These are phyloP conservation scores for Meteorus cinctellus DNA, from an alignment of 2,888 invertebrate species.

Conservation along the genomic window DNA sequence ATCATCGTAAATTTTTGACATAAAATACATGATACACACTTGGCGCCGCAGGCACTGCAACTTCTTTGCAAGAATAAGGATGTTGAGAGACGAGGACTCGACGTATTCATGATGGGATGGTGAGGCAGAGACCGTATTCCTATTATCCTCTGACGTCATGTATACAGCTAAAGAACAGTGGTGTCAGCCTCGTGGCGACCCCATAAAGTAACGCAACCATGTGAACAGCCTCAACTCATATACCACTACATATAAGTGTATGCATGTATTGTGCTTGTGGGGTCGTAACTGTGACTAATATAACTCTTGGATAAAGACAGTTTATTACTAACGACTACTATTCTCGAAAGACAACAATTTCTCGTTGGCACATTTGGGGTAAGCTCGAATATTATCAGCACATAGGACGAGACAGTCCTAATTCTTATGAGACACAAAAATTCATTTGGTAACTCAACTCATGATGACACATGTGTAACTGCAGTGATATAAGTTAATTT, in stretches of 20 bases:
- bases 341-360: background rate
- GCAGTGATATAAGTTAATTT: background rate
- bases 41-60: slow-evolving; percentile 1
- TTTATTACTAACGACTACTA: background rate
- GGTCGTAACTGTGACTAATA: background rate
- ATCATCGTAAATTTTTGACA: background rate
- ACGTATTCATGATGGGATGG: slow-evolving; percentile 9
- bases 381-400: background rate
- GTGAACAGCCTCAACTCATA: slow-evolving; percentile 25
- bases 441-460: background rate
- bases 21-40: background rate
- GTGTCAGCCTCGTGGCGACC: slow-evolving; percentile 8
- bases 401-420: background rate
- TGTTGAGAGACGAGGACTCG: background rate
- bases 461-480: background rate
- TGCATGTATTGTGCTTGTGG: slow-evolving; percentile 10
- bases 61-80: background rate
- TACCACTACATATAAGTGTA: background rate
- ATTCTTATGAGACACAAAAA: slow-evolving; percentile 3
- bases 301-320: slow-evolving; percentile 12
- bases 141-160: slow-evolving; percentile 27
- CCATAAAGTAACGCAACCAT: slow-evolving; percentile 20
- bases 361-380: background rate
- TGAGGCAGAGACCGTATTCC: slow-evolving; percentile 6
- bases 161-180: background rate